These are phyloP conservation scores for Bhutanitis thaidina DNA, from an alignment of 2,888 invertebrate genomes.

Conservation along the genomic window DNA sequence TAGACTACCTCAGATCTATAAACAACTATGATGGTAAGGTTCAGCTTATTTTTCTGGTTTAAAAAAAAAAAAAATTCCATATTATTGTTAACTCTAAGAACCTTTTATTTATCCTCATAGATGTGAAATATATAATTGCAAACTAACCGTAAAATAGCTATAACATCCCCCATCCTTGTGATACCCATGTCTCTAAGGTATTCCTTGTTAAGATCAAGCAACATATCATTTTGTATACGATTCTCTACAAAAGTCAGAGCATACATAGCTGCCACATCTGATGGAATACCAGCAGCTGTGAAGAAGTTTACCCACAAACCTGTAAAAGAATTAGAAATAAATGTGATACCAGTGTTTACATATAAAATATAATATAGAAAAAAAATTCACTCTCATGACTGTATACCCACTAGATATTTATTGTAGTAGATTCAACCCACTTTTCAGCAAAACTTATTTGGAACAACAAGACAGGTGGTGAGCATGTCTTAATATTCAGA, in stretches of 20 bases:
- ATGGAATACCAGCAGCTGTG: constrained; percentile 89
- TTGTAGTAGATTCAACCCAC: no score
- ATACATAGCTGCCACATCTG: constrained; percentile 89
- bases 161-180: constrained; percentile 84
- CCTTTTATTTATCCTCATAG: no score
- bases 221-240: constrained; percentile 91
- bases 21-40: no score
- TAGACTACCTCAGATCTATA: no score
- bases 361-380: background rate
- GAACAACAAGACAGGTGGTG: no score
- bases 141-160: constrained; percentile 83
- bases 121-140: background rate
- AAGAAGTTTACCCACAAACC: constrained; percentile 93
- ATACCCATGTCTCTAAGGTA: constrained; percentile 94
- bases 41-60: no score
- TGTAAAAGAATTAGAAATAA: constrained; percentile 34
- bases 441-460: no score
- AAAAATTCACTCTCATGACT: background rate
- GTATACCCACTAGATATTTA: no score
- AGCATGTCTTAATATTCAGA: no score
- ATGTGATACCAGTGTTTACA: background rate
- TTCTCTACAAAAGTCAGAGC: constrained; percentile 93
- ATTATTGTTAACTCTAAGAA: no score
- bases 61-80: no score
- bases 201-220: constrained; percentile 91